Base-by-base conservation (phyloP, 1,140 invertebrate species). In the Goniozus legneri region DNA sequence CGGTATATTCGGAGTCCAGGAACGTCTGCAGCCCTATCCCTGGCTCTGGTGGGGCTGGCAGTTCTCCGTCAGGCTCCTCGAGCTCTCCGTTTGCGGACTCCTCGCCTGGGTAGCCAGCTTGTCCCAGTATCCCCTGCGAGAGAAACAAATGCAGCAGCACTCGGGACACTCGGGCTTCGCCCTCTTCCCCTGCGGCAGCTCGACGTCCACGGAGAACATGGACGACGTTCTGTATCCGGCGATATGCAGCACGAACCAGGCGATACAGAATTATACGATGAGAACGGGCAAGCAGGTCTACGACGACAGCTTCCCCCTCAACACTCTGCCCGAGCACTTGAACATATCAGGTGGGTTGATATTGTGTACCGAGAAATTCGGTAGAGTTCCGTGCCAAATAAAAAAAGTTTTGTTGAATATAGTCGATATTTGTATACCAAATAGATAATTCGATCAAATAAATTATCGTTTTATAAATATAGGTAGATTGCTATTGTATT, bases 41-140 rank as follows among this genome's bases (percentile, higher is more conserved):
- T 95, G 92, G 92, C 76, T 92, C 4, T 89, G 91, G 79, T 94
- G 90, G 89, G 85, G 87, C 8, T 93, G 90, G 75, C 88, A 93
- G 57, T 86, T 92, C 54, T 86, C 86, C 2, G 78, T 92, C 20
- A 79, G 92, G 14, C 75, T 93, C 0, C 82, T 93, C 22, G 92
- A 95, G 67, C 82, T 93, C 16, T 83, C 84, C 1, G 86, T 94
- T 55, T 89, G 91, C 51, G 84, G 84, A 7, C 75, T 92, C 10
- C 80, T 94, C 49, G 86, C 86, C 0, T 92, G 89, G 81, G 88
- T 92, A 2, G 85, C 88, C 37, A 86, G 89, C 56, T 64, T 88
- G 32, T 71, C 77, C 50, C 70, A 75, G 30, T 75, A 73, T 49
- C 73, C 77, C 0, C 42, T 79, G 13, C 60, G 76, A 12, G 77